Conservation (phyloP, 2,797 vertebrate species). For the Choloepus didactylus region DNA sequence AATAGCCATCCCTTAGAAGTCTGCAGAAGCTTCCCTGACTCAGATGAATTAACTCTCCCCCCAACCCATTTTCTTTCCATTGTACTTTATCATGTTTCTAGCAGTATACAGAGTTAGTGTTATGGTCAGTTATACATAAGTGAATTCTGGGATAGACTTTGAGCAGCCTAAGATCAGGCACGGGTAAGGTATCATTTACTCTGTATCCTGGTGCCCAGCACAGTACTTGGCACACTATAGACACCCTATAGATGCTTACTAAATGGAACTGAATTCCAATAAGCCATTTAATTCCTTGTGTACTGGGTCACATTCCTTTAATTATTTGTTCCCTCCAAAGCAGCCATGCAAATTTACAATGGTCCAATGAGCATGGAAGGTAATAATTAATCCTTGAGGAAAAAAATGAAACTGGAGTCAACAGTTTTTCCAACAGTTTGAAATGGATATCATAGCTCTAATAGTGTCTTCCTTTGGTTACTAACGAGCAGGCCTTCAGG, state of each 20-base stretch:
- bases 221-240: not conserved
- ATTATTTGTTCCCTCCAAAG: not conserved
- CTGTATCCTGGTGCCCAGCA: not conserved
- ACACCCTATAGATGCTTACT: not conserved
- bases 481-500: not conserved
- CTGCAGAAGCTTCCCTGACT: not conserved
- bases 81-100: not conserved
- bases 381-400: not conserved
- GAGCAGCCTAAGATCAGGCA: not conserved
- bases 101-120: not conserved
- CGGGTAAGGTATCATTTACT: not conserved
- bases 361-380: not conserved
- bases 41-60: not conserved
- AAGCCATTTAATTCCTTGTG: slow-evolving; percentile 10
- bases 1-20: not conserved
- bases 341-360: not conserved
- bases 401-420: not conserved
- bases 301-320: not conserved
- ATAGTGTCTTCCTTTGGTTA: not conserved
- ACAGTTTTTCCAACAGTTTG: slow-evolving; percentile 44
- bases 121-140: not conserved
- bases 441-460: not conserved
- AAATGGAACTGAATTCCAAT: not conserved
- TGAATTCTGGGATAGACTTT: not conserved
- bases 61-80: not conserved